phyloP scores from a whole-genome alignment of 2,113 vertebrate genomes.

The Phocoena sinus region DNA sequence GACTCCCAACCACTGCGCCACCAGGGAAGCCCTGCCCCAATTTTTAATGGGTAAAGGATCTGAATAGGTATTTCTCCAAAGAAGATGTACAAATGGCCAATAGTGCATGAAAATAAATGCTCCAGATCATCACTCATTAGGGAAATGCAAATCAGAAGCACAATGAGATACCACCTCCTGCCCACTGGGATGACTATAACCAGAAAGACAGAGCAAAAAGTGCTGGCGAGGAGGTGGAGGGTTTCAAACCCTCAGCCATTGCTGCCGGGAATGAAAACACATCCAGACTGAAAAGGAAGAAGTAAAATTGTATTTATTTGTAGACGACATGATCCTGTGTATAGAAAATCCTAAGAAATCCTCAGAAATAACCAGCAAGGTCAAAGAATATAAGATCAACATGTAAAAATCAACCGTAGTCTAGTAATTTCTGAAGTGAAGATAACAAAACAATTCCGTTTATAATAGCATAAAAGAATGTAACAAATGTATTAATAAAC shows the following conservation, averaged over 20 bases:
- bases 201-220: not conserved
- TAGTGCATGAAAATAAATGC: not conserved
- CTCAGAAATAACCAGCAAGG: not conserved
- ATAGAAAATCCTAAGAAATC: not conserved
- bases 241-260: not conserved
- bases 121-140: not conserved
- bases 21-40: too few species aligned
- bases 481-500: not conserved
- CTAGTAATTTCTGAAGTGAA: not conserved
- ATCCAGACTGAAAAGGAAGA: not conserved
- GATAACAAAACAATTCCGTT: not conserved
- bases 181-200: accelerated
- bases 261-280: not conserved
- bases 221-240: not conserved
- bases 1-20: too few species aligned
- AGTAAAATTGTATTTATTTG: not conserved
- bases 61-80: not conserved
- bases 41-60: too few species aligned
- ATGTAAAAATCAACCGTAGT: not conserved
- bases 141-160: not conserved
- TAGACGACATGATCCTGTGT: not conserved
- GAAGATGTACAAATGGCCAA: not conserved
- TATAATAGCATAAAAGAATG: not conserved
- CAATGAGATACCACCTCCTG: accelerated
- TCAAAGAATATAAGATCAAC: not conserved